Percentiles rank a stretch among this genome's conserved stretches.
Conservation (phyloP, 2,888 invertebrate genomes). For the Molorchus minor region DNA sequence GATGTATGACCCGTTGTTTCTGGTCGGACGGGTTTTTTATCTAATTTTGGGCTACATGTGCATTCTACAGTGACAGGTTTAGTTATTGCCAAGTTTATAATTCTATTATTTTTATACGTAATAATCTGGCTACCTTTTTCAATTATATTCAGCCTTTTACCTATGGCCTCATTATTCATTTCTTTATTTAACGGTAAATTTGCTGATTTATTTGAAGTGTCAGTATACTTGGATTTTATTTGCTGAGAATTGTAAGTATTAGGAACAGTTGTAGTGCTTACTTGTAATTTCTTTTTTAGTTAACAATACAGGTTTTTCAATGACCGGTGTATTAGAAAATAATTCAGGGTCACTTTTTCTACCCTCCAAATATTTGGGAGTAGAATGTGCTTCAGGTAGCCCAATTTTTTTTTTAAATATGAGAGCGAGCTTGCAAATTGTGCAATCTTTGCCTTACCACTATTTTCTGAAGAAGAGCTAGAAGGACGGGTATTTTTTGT, state of each 20-base stretch:
- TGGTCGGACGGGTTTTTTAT: constrained; percentile 11
- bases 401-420: constrained; percentile 58
- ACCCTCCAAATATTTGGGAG: constrained; percentile 54
- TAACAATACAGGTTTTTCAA: constrained; percentile 17
- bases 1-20: constrained; percentile 26
- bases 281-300: too few species aligned
- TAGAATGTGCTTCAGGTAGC: constrained; percentile 67
- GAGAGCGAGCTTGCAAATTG: too few species aligned
- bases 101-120: constrained; percentile 36
- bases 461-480: constrained; percentile 30
- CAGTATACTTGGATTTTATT: too few species aligned
- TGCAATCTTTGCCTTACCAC: constrained; percentile 16
- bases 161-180: too few species aligned
- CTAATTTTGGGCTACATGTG: constrained; percentile 21
- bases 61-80: constrained; percentile 53
- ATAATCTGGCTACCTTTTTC: background rate
- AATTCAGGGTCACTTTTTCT: constrained; percentile 3
- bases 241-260: too few species aligned
- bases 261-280: too few species aligned
- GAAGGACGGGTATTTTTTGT: constrained; percentile 13
- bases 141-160: background rate
- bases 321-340: constrained; percentile 23
- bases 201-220: too few species aligned
- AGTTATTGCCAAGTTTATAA: constrained; percentile 49
- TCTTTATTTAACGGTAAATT: too few species aligned